Percentiles rank a stretch among this genome's conserved stretches.
phyloP scores from a whole-genome alignment of 2,797 vertebrate genomes.

The Sebastes kiyomatsui region DNA sequence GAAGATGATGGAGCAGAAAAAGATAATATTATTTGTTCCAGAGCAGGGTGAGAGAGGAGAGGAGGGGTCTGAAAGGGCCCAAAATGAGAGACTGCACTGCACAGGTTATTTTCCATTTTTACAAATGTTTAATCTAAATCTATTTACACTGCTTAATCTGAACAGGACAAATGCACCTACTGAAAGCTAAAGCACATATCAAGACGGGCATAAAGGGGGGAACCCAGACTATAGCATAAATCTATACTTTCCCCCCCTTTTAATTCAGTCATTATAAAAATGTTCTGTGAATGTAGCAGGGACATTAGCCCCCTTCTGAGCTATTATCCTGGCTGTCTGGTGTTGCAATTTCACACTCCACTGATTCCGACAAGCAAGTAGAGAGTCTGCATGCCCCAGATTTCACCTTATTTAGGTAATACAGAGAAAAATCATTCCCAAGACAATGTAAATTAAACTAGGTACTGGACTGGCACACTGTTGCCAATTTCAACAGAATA shows the following conservation, averaged over 20 bases:
- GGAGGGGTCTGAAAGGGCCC: conserved; percentile 26
- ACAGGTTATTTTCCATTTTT: conserved; percentile 48
- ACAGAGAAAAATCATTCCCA: conserved; percentile 77
- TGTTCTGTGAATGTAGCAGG: conserved; percentile 86
- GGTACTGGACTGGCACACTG: conserved; percentile 60
- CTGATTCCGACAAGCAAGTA: conserved; percentile 84
- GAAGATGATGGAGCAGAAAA: conserved; percentile 26
- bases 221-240: conserved; percentile 70
- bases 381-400: conserved; percentile 83
- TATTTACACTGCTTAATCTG: conserved; percentile 55
- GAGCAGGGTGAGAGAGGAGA: conserved; percentile 30
- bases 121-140: conserved; percentile 53
- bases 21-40: conserved; percentile 60
- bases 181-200: conserved; percentile 40
- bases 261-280: conserved; percentile 89
- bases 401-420: conserved; percentile 90
- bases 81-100: conserved; percentile 39
- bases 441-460: conserved; percentile 77
- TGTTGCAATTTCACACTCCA: conserved; percentile 89
- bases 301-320: conserved; percentile 89
- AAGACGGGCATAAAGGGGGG: conserved; percentile 19
- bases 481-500: conserved; percentile 44
- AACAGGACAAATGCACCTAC: conserved; percentile 45
- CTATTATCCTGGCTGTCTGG: conserved; percentile 88
- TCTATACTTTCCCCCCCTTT: conserved; percentile 71